phyloP scores from a whole-genome alignment of 2,888 invertebrate species.

The Temnothorax unifasciatus region DNA sequence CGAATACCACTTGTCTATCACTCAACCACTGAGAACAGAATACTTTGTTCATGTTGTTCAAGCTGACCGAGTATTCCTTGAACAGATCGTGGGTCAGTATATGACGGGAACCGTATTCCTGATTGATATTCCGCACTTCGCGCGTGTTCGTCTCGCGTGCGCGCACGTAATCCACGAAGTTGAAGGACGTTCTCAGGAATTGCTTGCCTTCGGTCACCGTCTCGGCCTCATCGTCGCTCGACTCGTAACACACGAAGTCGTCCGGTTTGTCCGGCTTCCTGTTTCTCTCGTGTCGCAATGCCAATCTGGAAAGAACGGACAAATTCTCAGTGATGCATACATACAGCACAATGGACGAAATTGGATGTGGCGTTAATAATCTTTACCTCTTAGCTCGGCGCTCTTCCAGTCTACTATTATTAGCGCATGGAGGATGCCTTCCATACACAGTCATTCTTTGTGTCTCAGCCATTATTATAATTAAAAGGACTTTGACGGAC shows the following conservation, averaged over 20 bases:
- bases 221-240: constrained; percentile 95
- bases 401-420: constrained; percentile 91
- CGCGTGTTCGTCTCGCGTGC: constrained; percentile 92
- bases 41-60: constrained; percentile 96
- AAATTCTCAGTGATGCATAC: neutral
- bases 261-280: constrained; percentile 95
- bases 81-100: constrained; percentile 96
- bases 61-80: constrained; percentile 93
- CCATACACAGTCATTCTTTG: constrained; percentile 91
- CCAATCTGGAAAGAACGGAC: constrained; percentile 74
- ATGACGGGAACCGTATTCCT: constrained; percentile 94
- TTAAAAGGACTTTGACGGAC: constrained; percentile 42
- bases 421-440: constrained; percentile 92
- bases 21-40: constrained; percentile 99
- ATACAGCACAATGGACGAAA: constrained; percentile 11
- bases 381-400: constrained; percentile 89
- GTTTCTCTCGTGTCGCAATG: constrained; percentile 89
- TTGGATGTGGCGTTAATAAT: neutral
- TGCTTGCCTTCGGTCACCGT: constrained; percentile 91
- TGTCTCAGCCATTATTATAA: constrained; percentile 90
- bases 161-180: constrained; percentile 94
- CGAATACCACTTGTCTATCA: constrained; percentile 97
- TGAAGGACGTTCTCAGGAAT: constrained; percentile 93
- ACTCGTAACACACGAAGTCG: constrained; percentile 96
- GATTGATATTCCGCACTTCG: constrained; percentile 91